phyloP scores from a whole-genome alignment of 2,113 vertebrate genomes.

The Geothlypis trichas region DNA sequence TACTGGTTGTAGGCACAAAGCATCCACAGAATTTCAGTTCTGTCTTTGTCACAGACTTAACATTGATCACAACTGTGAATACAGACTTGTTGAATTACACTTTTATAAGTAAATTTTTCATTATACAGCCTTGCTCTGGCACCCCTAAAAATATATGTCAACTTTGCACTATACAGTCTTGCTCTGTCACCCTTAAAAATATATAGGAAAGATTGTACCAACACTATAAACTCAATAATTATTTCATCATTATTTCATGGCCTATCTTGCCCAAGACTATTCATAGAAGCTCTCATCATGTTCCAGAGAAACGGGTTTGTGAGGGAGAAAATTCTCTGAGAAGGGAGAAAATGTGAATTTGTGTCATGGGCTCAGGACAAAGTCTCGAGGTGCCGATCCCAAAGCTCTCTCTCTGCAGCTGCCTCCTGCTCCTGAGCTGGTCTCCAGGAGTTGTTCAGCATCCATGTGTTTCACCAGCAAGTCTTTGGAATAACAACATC shows the following conservation, averaged over 20 bases:
- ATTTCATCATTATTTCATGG: neutral
- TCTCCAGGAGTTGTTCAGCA: neutral
- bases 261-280: neutral
- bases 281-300: neutral
- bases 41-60: neutral
- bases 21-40: neutral
- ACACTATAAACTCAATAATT: neutral
- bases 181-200: neutral
- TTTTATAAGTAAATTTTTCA: neutral
- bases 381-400: neutral
- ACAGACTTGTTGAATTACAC: neutral
- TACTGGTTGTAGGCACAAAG: neutral
- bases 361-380: neutral
- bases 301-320: neutral
- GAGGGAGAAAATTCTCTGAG: neutral
- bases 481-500: neutral
- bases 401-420: neutral
- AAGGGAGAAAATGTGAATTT: neutral
- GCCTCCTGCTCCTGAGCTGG: neutral
- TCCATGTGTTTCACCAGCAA: neutral
- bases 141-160: neutral
- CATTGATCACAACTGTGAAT: neutral
- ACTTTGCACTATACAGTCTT: neutral
- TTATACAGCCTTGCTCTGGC: neutral
- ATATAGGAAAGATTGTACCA: neutral